Percentiles rank a stretch among this genome's conserved stretches.
phyloP scores from a whole-genome alignment of 2,113 vertebrate species.

The Colaptes auratus region DNA sequence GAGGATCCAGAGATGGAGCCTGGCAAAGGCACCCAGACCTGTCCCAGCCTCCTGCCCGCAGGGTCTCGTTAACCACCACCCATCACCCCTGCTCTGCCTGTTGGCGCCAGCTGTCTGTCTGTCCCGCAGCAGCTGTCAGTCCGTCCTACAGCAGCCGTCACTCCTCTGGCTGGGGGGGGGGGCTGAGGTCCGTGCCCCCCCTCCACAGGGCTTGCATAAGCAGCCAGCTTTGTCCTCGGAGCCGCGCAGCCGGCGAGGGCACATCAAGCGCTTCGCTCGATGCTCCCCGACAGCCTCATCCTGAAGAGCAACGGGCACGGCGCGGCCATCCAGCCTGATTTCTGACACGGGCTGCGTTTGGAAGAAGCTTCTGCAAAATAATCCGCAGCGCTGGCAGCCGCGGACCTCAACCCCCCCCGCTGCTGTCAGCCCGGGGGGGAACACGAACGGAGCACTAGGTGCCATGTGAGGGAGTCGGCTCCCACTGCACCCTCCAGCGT shows the following conservation, averaged over 20 bases:
- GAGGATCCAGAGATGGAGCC: not conserved
- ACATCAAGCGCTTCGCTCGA: not conserved
- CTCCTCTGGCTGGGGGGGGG: fast-evolving
- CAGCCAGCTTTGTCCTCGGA: not conserved
- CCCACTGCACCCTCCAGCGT: not conserved
- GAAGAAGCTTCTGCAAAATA: not conserved
- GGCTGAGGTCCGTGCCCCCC: not conserved
- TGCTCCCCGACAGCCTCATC: not conserved
- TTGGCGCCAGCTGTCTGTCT: not conserved
- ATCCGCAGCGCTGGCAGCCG: fast-evolving
- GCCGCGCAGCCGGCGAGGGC: not conserved
- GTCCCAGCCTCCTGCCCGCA: not conserved
- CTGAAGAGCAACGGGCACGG: fast-evolving
- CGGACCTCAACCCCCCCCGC: not conserved
- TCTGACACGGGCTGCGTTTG: fast-evolving
- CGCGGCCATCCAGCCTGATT: fast-evolving
- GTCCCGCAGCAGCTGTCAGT: not conserved
- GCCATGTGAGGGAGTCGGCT: fast-evolving
- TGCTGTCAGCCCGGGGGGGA: fast-evolving
- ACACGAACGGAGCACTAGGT: fast-evolving
- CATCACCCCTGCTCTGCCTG: too few species aligned
- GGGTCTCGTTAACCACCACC: not conserved
- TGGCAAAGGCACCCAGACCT: not conserved
- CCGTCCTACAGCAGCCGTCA: not conserved
- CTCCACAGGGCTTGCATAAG: not conserved